Evolutionary conservation across 2,113 vertebrate species (phyloP).

Genomic region (Dipodomys spectabilis): DNA sequence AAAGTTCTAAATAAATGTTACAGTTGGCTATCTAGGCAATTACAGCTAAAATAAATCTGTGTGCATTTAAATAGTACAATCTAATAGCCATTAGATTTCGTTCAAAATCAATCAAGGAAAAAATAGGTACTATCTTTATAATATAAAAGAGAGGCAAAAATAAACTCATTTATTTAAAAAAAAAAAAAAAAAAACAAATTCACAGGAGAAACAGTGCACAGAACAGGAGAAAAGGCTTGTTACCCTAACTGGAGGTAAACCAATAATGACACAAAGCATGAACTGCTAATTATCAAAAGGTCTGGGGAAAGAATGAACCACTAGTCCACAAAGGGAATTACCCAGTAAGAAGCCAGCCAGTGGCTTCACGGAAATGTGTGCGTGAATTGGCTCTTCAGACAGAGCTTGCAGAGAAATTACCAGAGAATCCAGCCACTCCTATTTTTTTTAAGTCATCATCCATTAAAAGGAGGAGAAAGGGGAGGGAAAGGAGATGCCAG

Average conservation of each 20-base stretch:
- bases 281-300: neutral
- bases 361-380: neutral
- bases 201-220: neutral
- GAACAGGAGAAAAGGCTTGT: constrained; percentile 1
- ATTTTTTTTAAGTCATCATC: neutral
- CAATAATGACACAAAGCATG: neutral
- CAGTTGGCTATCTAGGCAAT: neutral
- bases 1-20: constrained; percentile 19
- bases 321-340: neutral
- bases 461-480: neutral
- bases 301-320: neutral
- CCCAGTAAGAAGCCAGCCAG: neutral
- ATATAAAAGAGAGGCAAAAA: neutral
- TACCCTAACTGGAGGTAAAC: neutral
- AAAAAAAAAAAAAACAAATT: neutral
- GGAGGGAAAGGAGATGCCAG: neutral
- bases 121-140: neutral
- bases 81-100: constrained; percentile 34
- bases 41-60: constrained; percentile 4
- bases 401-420: neutral
- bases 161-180: neutral
- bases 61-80: neutral
- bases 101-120: neutral
- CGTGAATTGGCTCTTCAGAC: neutral
- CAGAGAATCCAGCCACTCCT: neutral